Evolutionary conservation across 2,113 vertebrate species (phyloP).

Genomic region (Lota lota): DNA sequence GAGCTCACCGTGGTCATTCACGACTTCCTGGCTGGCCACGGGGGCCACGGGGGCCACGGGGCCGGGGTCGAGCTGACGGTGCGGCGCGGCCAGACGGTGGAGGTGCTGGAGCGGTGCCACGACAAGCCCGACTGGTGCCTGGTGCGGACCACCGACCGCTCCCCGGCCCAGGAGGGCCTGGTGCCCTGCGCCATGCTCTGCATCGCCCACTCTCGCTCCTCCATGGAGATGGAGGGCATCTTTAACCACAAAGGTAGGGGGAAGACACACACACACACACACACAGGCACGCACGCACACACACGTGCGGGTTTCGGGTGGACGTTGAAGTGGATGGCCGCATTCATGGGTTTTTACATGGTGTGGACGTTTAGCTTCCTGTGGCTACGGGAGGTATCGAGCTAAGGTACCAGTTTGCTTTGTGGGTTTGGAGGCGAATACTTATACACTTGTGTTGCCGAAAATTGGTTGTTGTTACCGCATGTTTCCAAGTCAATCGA

Average conservation of each 20-base stretch:
- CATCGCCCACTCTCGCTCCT: slow-evolving; percentile 91
- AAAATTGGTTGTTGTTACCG: too few species aligned
- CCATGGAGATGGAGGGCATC: slow-evolving; percentile 97
- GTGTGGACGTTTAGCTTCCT: too few species aligned
- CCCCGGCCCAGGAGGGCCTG: slow-evolving; percentile 87
- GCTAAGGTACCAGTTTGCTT: too few species aligned
- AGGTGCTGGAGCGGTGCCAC: slow-evolving; percentile 89
- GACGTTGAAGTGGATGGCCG: too few species aligned
- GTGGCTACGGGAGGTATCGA: too few species aligned
- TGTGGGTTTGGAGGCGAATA: too few species aligned
- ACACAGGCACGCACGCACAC: too few species aligned
- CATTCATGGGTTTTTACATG: too few species aligned
- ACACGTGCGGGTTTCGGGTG: too few species aligned
- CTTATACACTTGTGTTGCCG: too few species aligned
- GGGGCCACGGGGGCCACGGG: slow-evolving; percentile 54
- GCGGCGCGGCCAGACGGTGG: slow-evolving; percentile 89
- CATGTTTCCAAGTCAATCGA: too few species aligned
- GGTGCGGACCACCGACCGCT: slow-evolving; percentile 89
- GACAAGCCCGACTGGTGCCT: slow-evolving; percentile 94
- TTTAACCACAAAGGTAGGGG: slow-evolving; percentile 96
- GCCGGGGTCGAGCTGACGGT: slow-evolving; percentile 89
- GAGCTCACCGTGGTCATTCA: slow-evolving; percentile 94
- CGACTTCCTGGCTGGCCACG: slow-evolving; percentile 87
- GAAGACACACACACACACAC: too few species aligned
- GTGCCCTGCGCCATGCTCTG: slow-evolving; percentile 91